Conservation (phyloP, 2,113 vertebrate genomes). For the Machaerirhynchus nigripectus region DNA sequence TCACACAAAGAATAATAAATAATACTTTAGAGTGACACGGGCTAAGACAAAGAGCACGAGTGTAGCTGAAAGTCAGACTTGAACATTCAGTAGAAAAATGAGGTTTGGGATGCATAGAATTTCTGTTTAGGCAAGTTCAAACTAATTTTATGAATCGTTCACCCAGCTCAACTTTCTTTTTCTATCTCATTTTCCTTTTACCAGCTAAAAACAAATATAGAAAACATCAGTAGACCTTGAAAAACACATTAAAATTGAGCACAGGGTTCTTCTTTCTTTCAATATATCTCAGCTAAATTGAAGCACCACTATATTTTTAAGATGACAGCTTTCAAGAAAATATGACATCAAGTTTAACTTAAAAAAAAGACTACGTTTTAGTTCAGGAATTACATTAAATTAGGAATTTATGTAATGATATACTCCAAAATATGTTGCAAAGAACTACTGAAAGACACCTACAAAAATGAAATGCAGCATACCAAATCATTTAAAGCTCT, state of each 20-base stretch:
- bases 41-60: neutral
- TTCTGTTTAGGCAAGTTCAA: constrained; percentile 57
- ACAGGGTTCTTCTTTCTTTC: constrained; percentile 10
- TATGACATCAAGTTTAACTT: neutral
- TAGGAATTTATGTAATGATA: neutral
- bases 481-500: neutral
- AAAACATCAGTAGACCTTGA: constrained; percentile 58
- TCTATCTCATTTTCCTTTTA: constrained; percentile 44
- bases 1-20: neutral
- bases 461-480: neutral
- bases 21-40: neutral
- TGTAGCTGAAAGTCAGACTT: neutral
- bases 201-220: constrained; percentile 43
- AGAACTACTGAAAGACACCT: neutral
- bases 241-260: constrained; percentile 25
- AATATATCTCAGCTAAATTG: constrained; percentile 6
- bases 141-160: constrained; percentile 57
- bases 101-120: constrained; percentile 41
- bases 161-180: constrained; percentile 48
- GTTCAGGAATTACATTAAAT: neutral
- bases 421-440: neutral
- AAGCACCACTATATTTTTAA: constrained; percentile 34
- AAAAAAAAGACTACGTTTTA: neutral
- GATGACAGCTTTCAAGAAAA: constrained; percentile 22
- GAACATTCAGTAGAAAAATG: constrained; percentile 34